phyloP scores from a whole-genome alignment of 2,113 vertebrate genomes.

The Ia io region DNA sequence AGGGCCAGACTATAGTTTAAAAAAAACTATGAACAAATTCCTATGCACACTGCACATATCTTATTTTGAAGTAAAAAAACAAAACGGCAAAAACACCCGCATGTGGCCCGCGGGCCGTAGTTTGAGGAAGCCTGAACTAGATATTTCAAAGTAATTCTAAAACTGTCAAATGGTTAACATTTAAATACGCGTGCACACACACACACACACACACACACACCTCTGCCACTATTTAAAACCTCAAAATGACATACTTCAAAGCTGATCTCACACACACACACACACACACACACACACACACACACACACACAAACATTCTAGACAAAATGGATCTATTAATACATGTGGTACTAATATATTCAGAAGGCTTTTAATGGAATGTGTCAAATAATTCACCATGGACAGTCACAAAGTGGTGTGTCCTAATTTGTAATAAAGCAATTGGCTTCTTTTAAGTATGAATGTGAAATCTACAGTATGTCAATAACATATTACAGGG shows the following conservation, averaged over 20 bases:
- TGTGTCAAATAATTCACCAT: neutral
- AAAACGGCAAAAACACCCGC: no score
- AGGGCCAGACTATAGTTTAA: no score
- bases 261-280: neutral
- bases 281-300: neutral
- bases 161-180: conserved; percentile 15
- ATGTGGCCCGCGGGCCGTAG: no score
- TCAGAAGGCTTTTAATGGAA: conserved; percentile 31
- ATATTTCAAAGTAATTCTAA: conserved; percentile 49
- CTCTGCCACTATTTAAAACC: neutral
- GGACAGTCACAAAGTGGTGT: conserved; percentile 23
- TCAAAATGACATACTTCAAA: conserved; percentile 3
- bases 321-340: neutral
- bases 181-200: neutral
- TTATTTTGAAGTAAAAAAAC: no score
- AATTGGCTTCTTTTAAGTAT: conserved; percentile 19
- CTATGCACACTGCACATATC: no score
- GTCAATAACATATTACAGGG: neutral
- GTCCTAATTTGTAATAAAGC: neutral
- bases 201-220: neutral
- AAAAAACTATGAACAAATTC: no score
- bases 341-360: neutral
- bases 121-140: neutral
- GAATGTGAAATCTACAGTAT: neutral
- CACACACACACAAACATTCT: neutral